phyloP scores from a whole-genome alignment of 2,888 invertebrate genomes.

The Dryobotodes eremita region DNA sequence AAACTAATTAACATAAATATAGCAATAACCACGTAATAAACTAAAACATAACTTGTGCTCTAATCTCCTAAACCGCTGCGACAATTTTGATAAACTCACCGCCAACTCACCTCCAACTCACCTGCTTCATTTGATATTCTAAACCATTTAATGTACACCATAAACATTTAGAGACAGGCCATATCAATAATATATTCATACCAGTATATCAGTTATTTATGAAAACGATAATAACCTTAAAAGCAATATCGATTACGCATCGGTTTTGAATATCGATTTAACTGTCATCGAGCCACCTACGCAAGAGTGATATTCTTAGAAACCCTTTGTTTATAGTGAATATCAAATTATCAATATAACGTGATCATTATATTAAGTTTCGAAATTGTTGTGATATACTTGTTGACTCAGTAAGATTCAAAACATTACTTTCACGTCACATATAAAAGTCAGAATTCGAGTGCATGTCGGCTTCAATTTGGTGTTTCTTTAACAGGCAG shows the following conservation, averaged over 20 bases:
- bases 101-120: conserved; percentile 47
- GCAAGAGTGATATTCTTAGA: conserved; percentile 40
- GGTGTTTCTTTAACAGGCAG: background rate
- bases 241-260: conserved; percentile 52
- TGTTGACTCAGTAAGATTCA: background rate
- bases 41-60: conserved; percentile 25
- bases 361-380: conserved; percentile 14
- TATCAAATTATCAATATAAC: conserved; percentile 16
- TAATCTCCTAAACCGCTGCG: conserved; percentile 45
- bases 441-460: background rate
- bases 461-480: background rate
- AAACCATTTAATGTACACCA: conserved; percentile 48
- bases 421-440: background rate
- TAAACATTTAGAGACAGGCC: conserved; percentile 41
- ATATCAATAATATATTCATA: conserved; percentile 54
- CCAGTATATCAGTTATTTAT: conserved; percentile 50
- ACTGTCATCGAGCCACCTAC: conserved; percentile 55
- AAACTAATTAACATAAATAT: conserved; percentile 49
- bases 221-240: conserved; percentile 47
- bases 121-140: conserved; percentile 40
- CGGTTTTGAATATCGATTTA: conserved; percentile 56
- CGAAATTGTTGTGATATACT: conserved; percentile 13
- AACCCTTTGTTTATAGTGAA: conserved; percentile 28
- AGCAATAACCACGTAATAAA: conserved; percentile 45
- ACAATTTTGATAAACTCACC: conserved; percentile 51